phyloP scores from a whole-genome alignment of 2,797 vertebrate species.

The Odontamblyopus rebecca region DNA sequence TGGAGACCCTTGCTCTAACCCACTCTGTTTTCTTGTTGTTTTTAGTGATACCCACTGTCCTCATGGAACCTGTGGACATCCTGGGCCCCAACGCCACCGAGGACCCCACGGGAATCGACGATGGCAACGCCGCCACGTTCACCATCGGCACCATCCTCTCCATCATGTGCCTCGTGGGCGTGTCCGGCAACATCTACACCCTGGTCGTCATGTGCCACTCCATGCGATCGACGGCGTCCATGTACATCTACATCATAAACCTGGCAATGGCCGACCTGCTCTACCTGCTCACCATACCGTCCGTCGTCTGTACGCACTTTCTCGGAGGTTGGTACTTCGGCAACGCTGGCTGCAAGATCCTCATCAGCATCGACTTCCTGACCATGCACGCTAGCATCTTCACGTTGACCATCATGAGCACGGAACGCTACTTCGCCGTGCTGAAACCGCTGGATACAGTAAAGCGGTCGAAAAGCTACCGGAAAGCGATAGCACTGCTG shows the following conservation, averaged over 20 bases:
- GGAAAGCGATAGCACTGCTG: slow-evolving; percentile 85
- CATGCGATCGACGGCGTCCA: slow-evolving; percentile 86
- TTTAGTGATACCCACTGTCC: slow-evolving; percentile 70
- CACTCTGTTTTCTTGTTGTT: slow-evolving; percentile 3
- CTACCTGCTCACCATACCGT: slow-evolving; percentile 91
- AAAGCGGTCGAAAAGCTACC: slow-evolving; percentile 89
- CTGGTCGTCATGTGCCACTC: slow-evolving; percentile 92
- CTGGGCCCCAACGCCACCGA: slow-evolving; percentile 68
- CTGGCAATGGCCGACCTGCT: slow-evolving; percentile 88
- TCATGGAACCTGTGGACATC: slow-evolving; percentile 66
- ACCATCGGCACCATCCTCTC: slow-evolving; percentile 87
- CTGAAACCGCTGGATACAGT: slow-evolving; percentile 90
- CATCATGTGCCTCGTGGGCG: slow-evolving; percentile 87
- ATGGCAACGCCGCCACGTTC: slow-evolving; percentile 82
- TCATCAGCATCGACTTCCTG: slow-evolving; percentile 91
- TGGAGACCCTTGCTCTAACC: neutral
- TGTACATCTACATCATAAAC: slow-evolving; percentile 95
- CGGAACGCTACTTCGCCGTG: slow-evolving; percentile 89
- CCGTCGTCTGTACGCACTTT: slow-evolving; percentile 90
- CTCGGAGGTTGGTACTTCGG: slow-evolving; percentile 90
- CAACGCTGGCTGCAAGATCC: slow-evolving; percentile 83
- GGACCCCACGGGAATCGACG: slow-evolving; percentile 54
- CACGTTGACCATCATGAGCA: slow-evolving; percentile 91
- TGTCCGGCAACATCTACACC: slow-evolving; percentile 90
- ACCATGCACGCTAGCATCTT: slow-evolving; percentile 96